Percentiles rank a stretch among this genome's conserved stretches.
These are phyloP conservation scores for Hyppa rectilinea DNA, from an alignment of 2,888 invertebrate genomes.

Conservation along the genomic window DNA sequence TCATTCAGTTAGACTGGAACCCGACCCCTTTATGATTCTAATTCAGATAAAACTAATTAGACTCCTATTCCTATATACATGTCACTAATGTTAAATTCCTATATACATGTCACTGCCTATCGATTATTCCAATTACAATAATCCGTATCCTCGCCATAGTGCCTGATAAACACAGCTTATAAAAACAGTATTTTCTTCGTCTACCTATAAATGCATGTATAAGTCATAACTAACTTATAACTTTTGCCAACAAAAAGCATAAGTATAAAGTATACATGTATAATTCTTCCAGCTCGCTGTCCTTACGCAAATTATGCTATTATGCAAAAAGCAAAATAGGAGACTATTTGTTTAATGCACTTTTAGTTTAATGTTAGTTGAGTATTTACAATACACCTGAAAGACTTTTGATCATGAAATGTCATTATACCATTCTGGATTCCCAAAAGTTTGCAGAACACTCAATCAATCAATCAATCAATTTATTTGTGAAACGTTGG, in stretches of 20 bases:
- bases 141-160: conserved; percentile 6
- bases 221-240: too few relatives aligned
- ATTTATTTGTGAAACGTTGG: too few relatives aligned
- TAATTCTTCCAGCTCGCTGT: neutral
- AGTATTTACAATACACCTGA: neutral
- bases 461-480: too few relatives aligned
- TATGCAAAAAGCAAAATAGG: neutral
- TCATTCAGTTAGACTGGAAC: neutral
- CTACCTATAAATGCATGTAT: too few relatives aligned
- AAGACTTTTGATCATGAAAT: neutral
- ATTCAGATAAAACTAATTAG: too few relatives aligned
- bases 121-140: conserved; percentile 14
- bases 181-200: conserved; percentile 9
- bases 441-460: neutral
- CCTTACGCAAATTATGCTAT: neutral
- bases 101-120: neutral
- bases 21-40: neutral
- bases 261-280: too few relatives aligned
- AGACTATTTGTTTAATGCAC: too few relatives aligned
- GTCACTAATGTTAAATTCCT: neutral
- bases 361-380: neutral
- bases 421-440: neutral
- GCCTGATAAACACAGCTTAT: conserved; percentile 1
- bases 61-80: too few relatives aligned
- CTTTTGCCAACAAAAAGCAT: too few relatives aligned